Percentiles rank a stretch among this genome's conserved stretches.
Conservation (phyloP, 2,113 vertebrate species). For the Corydoras sp. region DNA sequence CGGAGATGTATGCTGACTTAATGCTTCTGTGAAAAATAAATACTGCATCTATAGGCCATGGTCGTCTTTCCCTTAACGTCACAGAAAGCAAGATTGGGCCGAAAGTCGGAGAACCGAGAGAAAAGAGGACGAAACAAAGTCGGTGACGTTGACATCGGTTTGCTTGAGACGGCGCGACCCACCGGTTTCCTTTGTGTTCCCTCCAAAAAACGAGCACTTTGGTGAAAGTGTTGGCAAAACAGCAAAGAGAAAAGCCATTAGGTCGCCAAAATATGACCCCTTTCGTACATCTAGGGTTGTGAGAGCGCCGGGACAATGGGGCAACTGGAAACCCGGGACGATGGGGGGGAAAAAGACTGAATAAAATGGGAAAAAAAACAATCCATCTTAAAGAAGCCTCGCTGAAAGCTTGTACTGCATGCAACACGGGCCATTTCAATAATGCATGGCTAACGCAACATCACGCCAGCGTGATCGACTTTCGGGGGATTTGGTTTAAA, state of each 20-base stretch:
- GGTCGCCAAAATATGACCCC: background rate
- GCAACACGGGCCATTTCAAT: conserved; percentile 9
- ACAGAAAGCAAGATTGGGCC: conserved; percentile 42
- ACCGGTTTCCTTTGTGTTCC: conserved; percentile 51
- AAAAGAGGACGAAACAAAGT: conserved; percentile 56
- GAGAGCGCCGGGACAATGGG: too few species aligned
- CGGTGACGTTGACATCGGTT: conserved; percentile 62
- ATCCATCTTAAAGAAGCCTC: conserved; percentile 23
- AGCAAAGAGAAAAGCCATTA: conserved; percentile 43
- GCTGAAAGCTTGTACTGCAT: conserved; percentile 20
- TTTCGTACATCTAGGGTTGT: too few species aligned
- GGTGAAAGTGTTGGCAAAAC: conserved; percentile 67
- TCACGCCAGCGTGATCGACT: conserved; percentile 55
- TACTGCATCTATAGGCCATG: conserved; percentile 54
- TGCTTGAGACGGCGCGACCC: conserved; percentile 38
- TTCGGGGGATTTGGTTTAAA: background rate
- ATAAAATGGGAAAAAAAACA: conserved; percentile 32
- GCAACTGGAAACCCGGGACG: background rate
- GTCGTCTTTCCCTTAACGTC: conserved; percentile 63
- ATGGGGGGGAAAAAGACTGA: background rate
- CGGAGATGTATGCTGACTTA: conserved; percentile 53
- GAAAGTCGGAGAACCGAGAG: conserved; percentile 38
- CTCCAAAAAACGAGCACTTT: conserved; percentile 69
- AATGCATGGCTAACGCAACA: conserved; percentile 36
- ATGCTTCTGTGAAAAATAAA: conserved; percentile 59